Evolutionary conservation across 1,140 invertebrate species (phyloP).

Genomic region (Cotesia chilonis): DNA sequence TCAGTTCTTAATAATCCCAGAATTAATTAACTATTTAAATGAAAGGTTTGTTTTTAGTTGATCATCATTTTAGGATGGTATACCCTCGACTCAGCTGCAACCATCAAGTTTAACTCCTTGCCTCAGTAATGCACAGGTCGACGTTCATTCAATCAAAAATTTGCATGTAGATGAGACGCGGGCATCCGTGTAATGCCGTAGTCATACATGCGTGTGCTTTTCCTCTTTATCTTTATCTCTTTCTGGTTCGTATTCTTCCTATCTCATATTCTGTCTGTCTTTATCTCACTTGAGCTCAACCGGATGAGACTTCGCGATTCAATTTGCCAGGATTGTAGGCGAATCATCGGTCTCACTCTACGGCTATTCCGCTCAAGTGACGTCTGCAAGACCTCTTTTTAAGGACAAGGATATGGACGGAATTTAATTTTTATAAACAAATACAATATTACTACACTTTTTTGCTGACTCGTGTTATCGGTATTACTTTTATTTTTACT

Average conservation of each 20-base stretch:
- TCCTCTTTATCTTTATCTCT: not conserved
- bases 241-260: not conserved
- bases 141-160: slow-evolving; percentile 41
- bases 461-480: no score
- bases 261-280: not conserved
- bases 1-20: not conserved
- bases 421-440: no score
- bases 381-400: no score
- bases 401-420: no score
- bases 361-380: no score
- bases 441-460: no score
- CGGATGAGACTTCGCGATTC: slow-evolving; percentile 31
- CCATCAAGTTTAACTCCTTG: slow-evolving; percentile 31
- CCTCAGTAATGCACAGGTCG: slow-evolving; percentile 33
- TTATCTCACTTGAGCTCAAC: not conserved
- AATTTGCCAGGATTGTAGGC: slow-evolving; percentile 31
- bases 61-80: not conserved
- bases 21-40: no score
- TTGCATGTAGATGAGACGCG: slow-evolving; percentile 42
- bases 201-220: slow-evolving; percentile 11
- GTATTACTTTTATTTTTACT: no score
- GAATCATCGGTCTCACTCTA: slow-evolving; percentile 24
- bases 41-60: not conserved
- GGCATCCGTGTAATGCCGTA: slow-evolving; percentile 30
- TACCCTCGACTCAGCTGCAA: slow-evolving; percentile 15